These are phyloP conservation scores for Slavum lentiscoides DNA, from an alignment of 2,888 invertebrate species.

Conservation along the genomic window DNA sequence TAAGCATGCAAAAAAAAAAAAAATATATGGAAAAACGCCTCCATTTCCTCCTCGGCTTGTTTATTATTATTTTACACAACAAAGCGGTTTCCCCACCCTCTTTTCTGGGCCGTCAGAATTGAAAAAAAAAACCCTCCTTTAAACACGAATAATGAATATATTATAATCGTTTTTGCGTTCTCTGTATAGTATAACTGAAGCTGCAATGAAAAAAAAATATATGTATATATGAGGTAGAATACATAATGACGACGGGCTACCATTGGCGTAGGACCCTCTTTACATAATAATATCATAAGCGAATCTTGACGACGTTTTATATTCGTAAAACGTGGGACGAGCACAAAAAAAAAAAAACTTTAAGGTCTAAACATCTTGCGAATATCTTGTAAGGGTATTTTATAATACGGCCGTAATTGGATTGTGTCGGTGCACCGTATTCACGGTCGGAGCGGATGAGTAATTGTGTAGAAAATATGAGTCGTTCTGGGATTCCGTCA, in stretches of 20 bases:
- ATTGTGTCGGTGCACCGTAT: conserved; percentile 42
- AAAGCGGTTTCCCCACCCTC: conserved; percentile 51
- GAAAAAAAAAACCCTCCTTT: conserved; percentile 24
- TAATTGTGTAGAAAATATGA: conserved; percentile 50
- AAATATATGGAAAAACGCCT: conserved; percentile 44
- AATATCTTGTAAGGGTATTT: conserved; percentile 43
- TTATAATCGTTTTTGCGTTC: conserved; percentile 50
- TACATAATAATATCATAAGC: conserved; percentile 40
- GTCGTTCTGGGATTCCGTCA: conserved; percentile 24
- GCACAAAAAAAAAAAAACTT: conserved; percentile 15
- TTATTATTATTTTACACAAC: conserved; percentile 53
- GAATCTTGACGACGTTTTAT: conserved; percentile 53
- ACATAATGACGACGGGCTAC: conserved; percentile 48
- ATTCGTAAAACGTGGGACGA: conserved; percentile 36
- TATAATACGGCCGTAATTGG: conserved; percentile 48
- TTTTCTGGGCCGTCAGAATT: conserved; percentile 26
- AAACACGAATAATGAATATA: conserved; percentile 53
- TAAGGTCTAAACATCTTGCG: conserved; percentile 33
- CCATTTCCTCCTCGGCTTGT: conserved; percentile 49
- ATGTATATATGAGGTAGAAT: conserved; percentile 38
- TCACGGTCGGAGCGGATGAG: conserved; percentile 33
- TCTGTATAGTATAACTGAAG: conserved; percentile 43
- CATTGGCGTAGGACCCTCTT: conserved; percentile 43
- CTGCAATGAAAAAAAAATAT: conserved; percentile 24
- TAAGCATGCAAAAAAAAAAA: conserved; percentile 47